Base-by-base conservation (phyloP, 1,140 invertebrate species). In the Megalonaias nervosa region DNA sequence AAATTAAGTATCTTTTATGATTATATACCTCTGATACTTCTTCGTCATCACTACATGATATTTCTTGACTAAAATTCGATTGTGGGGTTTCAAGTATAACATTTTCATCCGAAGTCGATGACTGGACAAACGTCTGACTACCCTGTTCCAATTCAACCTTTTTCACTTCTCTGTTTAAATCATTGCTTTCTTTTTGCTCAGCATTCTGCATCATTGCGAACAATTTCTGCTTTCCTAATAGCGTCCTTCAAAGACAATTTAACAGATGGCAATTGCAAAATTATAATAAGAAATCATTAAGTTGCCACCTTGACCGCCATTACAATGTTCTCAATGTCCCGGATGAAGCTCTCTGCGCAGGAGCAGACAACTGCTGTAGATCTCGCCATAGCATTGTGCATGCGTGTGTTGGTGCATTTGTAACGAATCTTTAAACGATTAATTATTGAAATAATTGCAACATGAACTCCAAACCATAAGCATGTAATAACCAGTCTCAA, bases 31-130 rank as follows among this genome's bases (percentile, higher is more conserved):
- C 96, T 86, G 95, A 96, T 90, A 96, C 95, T 92, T 96, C 96
- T 91, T 97, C 96, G 91, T 97, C 96, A 91, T 97, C 96, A 91
- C 95, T 97, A 92, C 96, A 95, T 83, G 95, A 97, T 91, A 95
- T 94, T 93, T 96, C 95, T 91, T 95, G 95, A 93, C 95, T 94
- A 93, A 94, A 95, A 93, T 94, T 94, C 84, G 95, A 94, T 91
- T 94, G 94, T 79, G 92, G 83, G 92, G 94, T 94, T 87, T 94
- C 93, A 92, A 94, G 94, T 90, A 94, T 94, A 92, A 95, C 81
- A 82, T 85, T 82, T 84, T 87, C 87, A 85, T 84, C 85, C 81
- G 83, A 72, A 73, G 81, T 80, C 75, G 81, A 84, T 71, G 81
- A 77, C 68, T 74, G 79, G 72, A 84, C 80, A 66, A 82, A 84